These are phyloP conservation scores for Bovichtus diacanthus DNA, from an alignment of 2,797 vertebrate genomes.

Conservation along the genomic window DNA sequence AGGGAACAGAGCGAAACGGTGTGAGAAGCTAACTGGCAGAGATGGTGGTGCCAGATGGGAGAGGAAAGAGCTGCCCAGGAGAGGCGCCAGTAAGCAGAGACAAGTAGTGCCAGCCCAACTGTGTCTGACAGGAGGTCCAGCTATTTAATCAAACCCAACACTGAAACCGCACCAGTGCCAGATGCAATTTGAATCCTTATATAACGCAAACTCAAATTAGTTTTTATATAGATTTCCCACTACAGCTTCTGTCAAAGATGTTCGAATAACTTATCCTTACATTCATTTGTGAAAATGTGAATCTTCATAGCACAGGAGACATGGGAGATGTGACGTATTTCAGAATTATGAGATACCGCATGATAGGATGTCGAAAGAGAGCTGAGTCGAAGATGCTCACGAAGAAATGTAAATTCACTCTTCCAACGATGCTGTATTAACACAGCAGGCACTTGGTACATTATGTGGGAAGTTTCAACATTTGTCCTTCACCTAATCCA, in stretches of 20 bases:
- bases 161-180: slow-evolving; percentile 83
- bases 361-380: neutral
- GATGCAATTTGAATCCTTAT: slow-evolving; percentile 86
- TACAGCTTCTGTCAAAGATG: slow-evolving; percentile 62
- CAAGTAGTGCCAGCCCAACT: slow-evolving; percentile 84
- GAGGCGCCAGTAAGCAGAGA: slow-evolving; percentile 83
- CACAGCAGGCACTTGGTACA: slow-evolving; percentile 14
- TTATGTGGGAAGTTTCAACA: slow-evolving; percentile 28
- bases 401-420: slow-evolving; percentile 20
- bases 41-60: slow-evolving; percentile 83
- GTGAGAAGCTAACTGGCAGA: slow-evolving; percentile 79
- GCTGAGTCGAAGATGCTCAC: neutral
- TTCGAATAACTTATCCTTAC: slow-evolving; percentile 55
- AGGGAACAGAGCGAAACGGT: slow-evolving; percentile 62
- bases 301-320: slow-evolving; percentile 3
- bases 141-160: slow-evolving; percentile 87
- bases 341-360: neutral
- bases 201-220: slow-evolving; percentile 80
- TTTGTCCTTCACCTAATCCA: slow-evolving; percentile 59
- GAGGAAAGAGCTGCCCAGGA: slow-evolving; percentile 79
- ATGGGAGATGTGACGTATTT: slow-evolving; percentile 20
- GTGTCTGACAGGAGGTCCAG: slow-evolving; percentile 86
- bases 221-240: slow-evolving; percentile 76
- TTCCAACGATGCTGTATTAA: slow-evolving; percentile 13
- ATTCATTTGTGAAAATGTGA: slow-evolving; percentile 44